A percentile compares a stretch with the other conserved stretches of the same genome.
Evolutionary conservation across 2,888 invertebrate genomes (phyloP).

Genomic region (Dynastes tityus): DNA sequence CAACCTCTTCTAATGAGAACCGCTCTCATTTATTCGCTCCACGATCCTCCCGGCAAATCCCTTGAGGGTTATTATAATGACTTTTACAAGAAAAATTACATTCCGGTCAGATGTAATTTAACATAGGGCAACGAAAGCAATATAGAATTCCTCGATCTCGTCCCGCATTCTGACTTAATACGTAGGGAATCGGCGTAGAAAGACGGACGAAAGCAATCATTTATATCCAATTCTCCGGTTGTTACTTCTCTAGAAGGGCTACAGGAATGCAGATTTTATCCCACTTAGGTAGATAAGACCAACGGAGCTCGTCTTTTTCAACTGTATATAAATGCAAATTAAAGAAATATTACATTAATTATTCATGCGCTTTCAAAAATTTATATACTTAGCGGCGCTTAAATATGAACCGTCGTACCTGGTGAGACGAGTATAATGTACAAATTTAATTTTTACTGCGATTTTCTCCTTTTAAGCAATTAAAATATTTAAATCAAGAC

Average conservation of each 20-base stretch:
- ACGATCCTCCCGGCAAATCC: not conserved
- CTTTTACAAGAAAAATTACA: constrained; percentile 25
- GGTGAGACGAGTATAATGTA: constrained; percentile 17
- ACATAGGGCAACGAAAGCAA: constrained; percentile 15
- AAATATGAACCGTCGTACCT: not conserved
- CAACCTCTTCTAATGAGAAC: not conserved
- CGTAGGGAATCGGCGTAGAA: constrained; percentile 1
- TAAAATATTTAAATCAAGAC: constrained; percentile 45
- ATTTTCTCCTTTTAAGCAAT: constrained; percentile 39
- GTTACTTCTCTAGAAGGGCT: not conserved
- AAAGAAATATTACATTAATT: constrained; percentile 47
- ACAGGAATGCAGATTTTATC: constrained; percentile 12
- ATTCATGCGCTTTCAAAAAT: constrained; percentile 37
- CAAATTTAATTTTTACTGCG: constrained; percentile 34
- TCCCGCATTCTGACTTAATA: not conserved
- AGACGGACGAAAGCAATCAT: not conserved
- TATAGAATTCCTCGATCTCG: constrained; percentile 1
- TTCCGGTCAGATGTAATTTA: constrained; percentile 12
- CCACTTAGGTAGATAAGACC: not conserved
- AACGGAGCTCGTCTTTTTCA: constrained; percentile 3
- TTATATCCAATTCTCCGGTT: not conserved
- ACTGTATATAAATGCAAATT: constrained; percentile 40
- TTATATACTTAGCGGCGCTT: constrained; percentile 5
- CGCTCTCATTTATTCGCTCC: not conserved
- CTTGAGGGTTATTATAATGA: not conserved